Evolutionary conservation across 2,888 invertebrate species (phyloP), one percentile per base, ranked within the genome.

Genomic region (Shargacucullia verbasci): DNA sequence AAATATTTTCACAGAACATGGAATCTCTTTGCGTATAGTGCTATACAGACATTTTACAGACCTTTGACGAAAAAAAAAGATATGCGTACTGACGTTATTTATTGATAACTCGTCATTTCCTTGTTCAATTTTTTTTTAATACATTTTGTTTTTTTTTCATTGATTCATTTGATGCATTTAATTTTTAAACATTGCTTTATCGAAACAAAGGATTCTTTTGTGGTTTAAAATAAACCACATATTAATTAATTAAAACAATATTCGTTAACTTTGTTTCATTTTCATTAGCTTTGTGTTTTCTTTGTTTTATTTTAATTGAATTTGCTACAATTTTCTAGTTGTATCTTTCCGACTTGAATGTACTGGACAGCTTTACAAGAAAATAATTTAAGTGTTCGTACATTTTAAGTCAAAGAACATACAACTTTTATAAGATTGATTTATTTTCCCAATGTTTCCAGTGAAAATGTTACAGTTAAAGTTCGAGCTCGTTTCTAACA

Each of bases 401-500:
- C 1, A 1, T 33, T n/a, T 33, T 33, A n/a, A 33, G n/a, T 1
- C 7, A 15, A 38, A 38, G 0, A 9, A 10, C 9, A 14, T 10
- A 8, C 13, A 2, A 38, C 37, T 37, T 37, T 9, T 13, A 13
- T 34, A 7, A 15, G 2, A 0, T n/a, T 20, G 0, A 0, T 8
- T 41, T 11, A 8, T 2, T 1, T 31, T 29, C 14, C 6, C 13
- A 11, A 43, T 14, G 27, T 8, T 34, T 9, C 10, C 20, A 14
- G 29, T 10, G 11, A 25, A n/a, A 59, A 64, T 11, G 34, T 12
- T 45, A 35, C 46, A 4, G 38, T 59, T 60, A 65, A 60, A 65
- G 59, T 43, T 55, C 8, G 13, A 8, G 65, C 65, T 15, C 65
- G 15, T 33, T 60, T 35, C 48, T 27, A 12, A 65, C 47, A 47